phyloP scores from a whole-genome alignment of 2,113 vertebrate species.

The Accipiter virgatus region DNA sequence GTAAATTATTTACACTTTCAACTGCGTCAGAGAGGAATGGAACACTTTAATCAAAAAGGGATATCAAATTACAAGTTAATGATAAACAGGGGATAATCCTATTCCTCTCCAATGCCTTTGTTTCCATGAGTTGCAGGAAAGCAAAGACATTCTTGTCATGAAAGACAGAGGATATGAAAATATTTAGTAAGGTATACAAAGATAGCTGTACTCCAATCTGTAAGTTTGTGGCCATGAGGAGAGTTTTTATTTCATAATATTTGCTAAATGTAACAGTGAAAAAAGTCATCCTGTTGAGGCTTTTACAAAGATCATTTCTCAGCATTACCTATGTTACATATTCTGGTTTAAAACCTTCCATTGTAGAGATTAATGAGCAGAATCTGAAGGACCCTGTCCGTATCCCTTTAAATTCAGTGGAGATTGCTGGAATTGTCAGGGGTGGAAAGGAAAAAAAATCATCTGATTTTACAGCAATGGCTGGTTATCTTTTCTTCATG shows the following conservation, averaged over 20 bases:
- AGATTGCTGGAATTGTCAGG: neutral
- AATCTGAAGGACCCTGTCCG: neutral
- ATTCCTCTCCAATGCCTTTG: neutral
- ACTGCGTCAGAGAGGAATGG: neutral
- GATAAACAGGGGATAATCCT: neutral
- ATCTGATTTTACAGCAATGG: neutral
- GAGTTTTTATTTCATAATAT: neutral
- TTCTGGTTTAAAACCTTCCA: neutral
- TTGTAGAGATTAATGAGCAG: neutral
- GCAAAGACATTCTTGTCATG: neutral
- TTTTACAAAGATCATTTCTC: neutral
- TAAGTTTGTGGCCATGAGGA: fast-evolving
- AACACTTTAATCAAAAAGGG: neutral
- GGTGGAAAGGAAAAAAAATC: neutral
- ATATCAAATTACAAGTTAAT: neutral
- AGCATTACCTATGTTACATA: neutral
- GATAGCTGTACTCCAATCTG: neutral
- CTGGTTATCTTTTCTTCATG: neutral
- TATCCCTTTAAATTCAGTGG: neutral
- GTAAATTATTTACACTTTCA: neutral
- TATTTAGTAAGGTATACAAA: neutral
- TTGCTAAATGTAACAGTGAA: neutral
- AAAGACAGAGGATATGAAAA: neutral
- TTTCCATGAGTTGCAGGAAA: neutral
- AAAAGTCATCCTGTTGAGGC: neutral